A percentile compares a stretch with the other conserved stretches of the same genome.
phyloP scores from a whole-genome alignment of 2,888 invertebrate genomes.

The Halocaridina rubra region DNA sequence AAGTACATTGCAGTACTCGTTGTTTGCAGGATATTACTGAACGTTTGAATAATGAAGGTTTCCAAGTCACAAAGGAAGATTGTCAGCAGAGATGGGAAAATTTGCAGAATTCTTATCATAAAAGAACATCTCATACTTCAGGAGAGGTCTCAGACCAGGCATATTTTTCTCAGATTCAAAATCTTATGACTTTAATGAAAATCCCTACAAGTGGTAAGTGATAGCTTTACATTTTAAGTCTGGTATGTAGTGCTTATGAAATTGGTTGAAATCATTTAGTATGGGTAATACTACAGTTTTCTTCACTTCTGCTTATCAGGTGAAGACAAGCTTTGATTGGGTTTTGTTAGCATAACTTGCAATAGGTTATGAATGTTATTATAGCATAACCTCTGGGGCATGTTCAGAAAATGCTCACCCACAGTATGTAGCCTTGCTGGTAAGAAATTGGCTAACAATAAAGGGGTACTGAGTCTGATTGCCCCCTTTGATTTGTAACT shows the following conservation, averaged over 20 bases:
- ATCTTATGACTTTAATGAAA: neutral
- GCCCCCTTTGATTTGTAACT: too few relatives aligned
- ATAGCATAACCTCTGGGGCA: too few relatives aligned
- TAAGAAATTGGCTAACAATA: too few relatives aligned
- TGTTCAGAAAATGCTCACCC: too few relatives aligned
- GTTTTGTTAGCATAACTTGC: too few relatives aligned
- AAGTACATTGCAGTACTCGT: neutral
- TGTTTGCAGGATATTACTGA: slow-evolving; percentile 17
- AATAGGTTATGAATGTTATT: too few relatives aligned
- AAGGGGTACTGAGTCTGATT: too few relatives aligned
- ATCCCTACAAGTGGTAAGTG: neutral
- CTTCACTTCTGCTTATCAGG: neutral
- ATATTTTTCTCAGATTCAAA: slow-evolving; percentile 5
- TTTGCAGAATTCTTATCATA: slow-evolving; percentile 16
- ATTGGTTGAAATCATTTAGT: too few relatives aligned
- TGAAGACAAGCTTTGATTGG: neutral
- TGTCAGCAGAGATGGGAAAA: slow-evolving; percentile 38
- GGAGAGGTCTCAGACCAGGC: slow-evolving; percentile 12
- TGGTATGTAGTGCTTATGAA: too few relatives aligned
- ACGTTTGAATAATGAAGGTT: slow-evolving; percentile 9
- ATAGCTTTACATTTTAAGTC: too few relatives aligned
- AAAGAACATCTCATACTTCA: slow-evolving; percentile 12
- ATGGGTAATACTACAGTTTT: too few relatives aligned
- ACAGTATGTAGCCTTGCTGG: too few relatives aligned
- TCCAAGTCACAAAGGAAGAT: neutral